Conservation (phyloP, 2,797 vertebrate genomes). For the Synanceia verrucosa region DNA sequence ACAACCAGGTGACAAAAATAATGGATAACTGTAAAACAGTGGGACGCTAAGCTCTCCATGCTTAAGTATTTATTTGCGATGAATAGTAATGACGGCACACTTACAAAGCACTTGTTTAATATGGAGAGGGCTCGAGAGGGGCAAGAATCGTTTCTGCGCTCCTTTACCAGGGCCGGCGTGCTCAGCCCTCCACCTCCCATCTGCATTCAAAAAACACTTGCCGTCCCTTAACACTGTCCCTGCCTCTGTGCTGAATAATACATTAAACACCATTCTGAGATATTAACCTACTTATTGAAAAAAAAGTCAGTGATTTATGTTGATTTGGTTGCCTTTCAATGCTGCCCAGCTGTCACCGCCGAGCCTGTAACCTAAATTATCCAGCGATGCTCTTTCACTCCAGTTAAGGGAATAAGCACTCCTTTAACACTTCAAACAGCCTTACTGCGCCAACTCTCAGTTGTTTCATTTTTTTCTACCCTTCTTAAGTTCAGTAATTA, state of each 20-base stretch:
- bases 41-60: slow-evolving; percentile 79
- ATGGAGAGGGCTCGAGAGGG: slow-evolving; percentile 70
- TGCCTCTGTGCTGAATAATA: slow-evolving; percentile 79
- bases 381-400: slow-evolving; percentile 77
- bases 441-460: slow-evolving; percentile 55
- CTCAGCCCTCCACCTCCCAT: slow-evolving; percentile 66
- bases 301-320: slow-evolving; percentile 80
- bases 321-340: slow-evolving; percentile 79
- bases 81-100: slow-evolving; percentile 84
- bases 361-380: slow-evolving; percentile 84
- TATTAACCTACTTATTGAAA: slow-evolving; percentile 86
- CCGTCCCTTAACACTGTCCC: slow-evolving; percentile 74
- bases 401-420: slow-evolving; percentile 80
- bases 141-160: slow-evolving; percentile 50
- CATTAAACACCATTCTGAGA: slow-evolving; percentile 84
- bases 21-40: slow-evolving; percentile 78
- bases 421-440: slow-evolving; percentile 82
- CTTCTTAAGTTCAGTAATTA: slow-evolving; percentile 75
- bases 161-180: slow-evolving; percentile 56
- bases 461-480: slow-evolving; percentile 57
- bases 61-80: slow-evolving; percentile 87
- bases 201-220: slow-evolving; percentile 71
- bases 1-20: slow-evolving; percentile 77
- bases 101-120: slow-evolving; percentile 86
- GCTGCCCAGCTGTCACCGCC: slow-evolving; percentile 83